Percentiles rank a stretch among this genome's conserved stretches.
Conservation (phyloP, 2,797 vertebrate genomes). For the Mionectes olivaceus region DNA sequence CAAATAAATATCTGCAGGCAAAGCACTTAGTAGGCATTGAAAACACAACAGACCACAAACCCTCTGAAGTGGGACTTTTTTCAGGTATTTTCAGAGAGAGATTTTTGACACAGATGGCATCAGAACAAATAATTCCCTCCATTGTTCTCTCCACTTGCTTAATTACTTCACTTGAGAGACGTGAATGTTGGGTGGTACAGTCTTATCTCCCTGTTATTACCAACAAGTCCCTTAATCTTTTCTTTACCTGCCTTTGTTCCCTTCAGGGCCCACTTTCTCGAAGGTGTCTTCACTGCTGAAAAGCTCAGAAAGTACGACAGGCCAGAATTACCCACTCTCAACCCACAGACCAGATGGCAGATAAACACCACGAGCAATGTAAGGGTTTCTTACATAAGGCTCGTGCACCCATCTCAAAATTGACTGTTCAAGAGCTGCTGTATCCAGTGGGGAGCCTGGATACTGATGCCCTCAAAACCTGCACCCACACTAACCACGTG, state of each 20-base stretch:
- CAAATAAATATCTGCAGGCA: not conserved
- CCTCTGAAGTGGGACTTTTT: not conserved
- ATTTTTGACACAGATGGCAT: not conserved
- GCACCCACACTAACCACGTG: not conserved
- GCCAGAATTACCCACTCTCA: slow-evolving; percentile 81
- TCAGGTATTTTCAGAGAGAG: not conserved
- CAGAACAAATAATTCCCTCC: not conserved
- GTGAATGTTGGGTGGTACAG: not conserved
- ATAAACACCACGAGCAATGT: slow-evolving; percentile 82
- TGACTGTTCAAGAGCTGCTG: not conserved
- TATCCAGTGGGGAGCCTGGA: not conserved
- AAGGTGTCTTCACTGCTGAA: slow-evolving; percentile 83
- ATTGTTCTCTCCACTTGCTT: not conserved
- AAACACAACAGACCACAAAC: not conserved
- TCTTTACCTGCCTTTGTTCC: not conserved
- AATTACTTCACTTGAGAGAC: not conserved
- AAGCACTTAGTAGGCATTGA: not conserved
- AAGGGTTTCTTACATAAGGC: slow-evolving; percentile 15
- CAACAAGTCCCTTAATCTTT: not conserved
- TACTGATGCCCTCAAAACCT: not conserved
- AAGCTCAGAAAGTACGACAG: slow-evolving; percentile 79
- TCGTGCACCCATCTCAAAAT: not conserved
- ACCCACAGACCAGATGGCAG: slow-evolving; percentile 81
- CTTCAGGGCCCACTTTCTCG: slow-evolving; percentile 87
- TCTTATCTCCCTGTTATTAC: not conserved